Conservation (phyloP, 2,797 vertebrate species). For the Mastacembelus armatus region DNA sequence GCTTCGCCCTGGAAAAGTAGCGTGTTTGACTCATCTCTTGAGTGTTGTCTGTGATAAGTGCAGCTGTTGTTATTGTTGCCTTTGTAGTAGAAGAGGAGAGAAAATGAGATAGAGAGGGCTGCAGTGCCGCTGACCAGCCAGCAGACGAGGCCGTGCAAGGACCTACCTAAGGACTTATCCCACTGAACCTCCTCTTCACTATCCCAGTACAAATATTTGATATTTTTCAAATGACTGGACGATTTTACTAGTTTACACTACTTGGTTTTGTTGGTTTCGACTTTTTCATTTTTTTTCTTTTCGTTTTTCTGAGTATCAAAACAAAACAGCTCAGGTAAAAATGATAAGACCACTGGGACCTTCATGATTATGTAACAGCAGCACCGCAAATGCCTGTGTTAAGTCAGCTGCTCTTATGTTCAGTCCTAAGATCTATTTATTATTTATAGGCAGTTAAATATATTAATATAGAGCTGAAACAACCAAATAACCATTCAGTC, state of each 20-base stretch:
- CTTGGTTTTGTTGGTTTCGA: not conserved
- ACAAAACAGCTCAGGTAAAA: not conserved
- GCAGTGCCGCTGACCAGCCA: slow-evolving; percentile 78
- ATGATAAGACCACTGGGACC: not conserved
- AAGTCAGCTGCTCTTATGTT: not conserved
- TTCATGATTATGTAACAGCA: not conserved
- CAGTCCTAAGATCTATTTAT: not conserved
- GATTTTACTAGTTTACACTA: too few species aligned
- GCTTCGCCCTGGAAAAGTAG: not conserved
- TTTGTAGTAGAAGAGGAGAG: slow-evolving; percentile 56
- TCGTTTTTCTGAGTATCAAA: not conserved
- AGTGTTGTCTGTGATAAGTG: slow-evolving; percentile 57
- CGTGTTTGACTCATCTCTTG: slow-evolving; percentile 49
- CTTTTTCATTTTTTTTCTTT: not conserved
- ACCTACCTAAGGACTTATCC: not conserved
- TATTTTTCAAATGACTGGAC: rapidly evolving
- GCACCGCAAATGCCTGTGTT: not conserved
- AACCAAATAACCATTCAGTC: too few species aligned
- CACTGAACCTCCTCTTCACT: not conserved
- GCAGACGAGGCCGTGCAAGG: slow-evolving; percentile 27
- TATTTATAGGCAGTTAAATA: not conserved
- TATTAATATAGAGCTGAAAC: not conserved
- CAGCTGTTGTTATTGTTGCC: slow-evolving; percentile 79
- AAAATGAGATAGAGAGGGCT: slow-evolving; percentile 54
- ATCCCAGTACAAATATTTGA: rapidly evolving